Percentiles rank a stretch among this genome's conserved stretches.
phyloP scores from a whole-genome alignment of 1,140 invertebrate species.

The Harpegnathos saltator region DNA sequence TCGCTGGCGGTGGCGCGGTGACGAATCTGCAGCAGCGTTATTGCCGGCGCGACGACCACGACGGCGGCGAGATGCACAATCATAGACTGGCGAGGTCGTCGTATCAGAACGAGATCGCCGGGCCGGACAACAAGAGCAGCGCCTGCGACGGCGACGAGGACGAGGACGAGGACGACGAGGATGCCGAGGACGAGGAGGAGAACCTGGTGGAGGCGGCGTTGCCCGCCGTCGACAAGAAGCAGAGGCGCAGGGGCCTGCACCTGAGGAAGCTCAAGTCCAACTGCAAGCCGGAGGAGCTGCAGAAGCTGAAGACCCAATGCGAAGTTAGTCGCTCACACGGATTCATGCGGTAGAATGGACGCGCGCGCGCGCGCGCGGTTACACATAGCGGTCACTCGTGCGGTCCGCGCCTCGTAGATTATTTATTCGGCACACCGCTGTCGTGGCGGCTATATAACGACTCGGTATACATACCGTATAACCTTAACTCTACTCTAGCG shows the following conservation, averaged over 20 bases:
- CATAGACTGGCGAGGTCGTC: slow-evolving; percentile 62
- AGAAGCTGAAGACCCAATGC: slow-evolving; percentile 90
- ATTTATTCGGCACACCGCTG: no score
- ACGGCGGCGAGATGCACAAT: slow-evolving; percentile 55
- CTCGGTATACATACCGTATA: no score
- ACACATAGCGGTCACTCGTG: no score
- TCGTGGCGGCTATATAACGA: no score
- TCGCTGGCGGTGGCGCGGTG: slow-evolving; percentile 54
- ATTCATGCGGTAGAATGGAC: no score
- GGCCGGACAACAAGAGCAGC: slow-evolving; percentile 81
- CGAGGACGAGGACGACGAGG: slow-evolving; percentile 75
- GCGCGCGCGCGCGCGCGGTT: no score
- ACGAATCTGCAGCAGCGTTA: slow-evolving; percentile 68
- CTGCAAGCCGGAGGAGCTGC: slow-evolving; percentile 92
- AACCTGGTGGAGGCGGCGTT: slow-evolving; percentile 90
- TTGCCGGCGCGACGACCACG: slow-evolving; percentile 55
- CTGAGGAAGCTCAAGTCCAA: slow-evolving; percentile 91
- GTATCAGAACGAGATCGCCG: slow-evolving; percentile 77
- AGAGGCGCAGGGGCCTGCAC: slow-evolving; percentile 87
- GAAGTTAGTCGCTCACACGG: slow-evolving; percentile 85
- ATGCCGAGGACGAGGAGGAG: slow-evolving; percentile 83
- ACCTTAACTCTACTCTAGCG: no score
- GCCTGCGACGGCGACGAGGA: slow-evolving; percentile 78
- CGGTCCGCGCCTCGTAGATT: no score
- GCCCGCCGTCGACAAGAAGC: slow-evolving; percentile 88